Conservation (phyloP, 2,888 invertebrate genomes). For the Dugesia japonica region DNA sequence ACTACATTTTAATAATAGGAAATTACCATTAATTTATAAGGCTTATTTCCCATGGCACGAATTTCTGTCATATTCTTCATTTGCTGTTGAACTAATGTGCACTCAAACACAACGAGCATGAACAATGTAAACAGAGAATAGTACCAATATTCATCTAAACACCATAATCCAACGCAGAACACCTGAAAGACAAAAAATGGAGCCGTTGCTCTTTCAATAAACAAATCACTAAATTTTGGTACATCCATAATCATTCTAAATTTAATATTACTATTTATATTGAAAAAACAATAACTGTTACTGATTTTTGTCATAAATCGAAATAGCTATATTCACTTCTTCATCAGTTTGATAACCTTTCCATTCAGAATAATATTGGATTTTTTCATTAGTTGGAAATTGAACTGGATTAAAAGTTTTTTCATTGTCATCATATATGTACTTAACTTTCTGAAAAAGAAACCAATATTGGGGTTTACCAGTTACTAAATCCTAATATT, state of each 20-base stretch:
- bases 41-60: slow-evolving; percentile 94
- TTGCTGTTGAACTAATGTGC: slow-evolving; percentile 92
- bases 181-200: slow-evolving; percentile 99
- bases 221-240: slow-evolving; percentile 85
- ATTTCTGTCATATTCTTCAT: slow-evolving; percentile 93
- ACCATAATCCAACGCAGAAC: slow-evolving; percentile 94
- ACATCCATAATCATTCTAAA: slow-evolving; percentile 29
- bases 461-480: slow-evolving; percentile 56
- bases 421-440: slow-evolving; percentile 64
- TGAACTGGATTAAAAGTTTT: slow-evolving; percentile 64
- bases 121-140: slow-evolving; percentile 85
- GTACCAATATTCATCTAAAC: slow-evolving; percentile 91
- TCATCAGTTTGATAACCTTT: slow-evolving; percentile 73
- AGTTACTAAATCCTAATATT: slow-evolving; percentile 33
- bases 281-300: too few species aligned
- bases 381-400: slow-evolving; percentile 60
- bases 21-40: slow-evolving; percentile 62
- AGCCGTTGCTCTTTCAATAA: slow-evolving; percentile 88
- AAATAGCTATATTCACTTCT: slow-evolving; percentile 60
- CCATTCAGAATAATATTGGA: slow-evolving; percentile 52
- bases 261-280: too few species aligned
- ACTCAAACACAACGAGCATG: slow-evolving; percentile 89
- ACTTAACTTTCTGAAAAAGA: slow-evolving; percentile 90
- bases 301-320: slow-evolving; percentile 76
- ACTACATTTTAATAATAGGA: too few species aligned